A percentile compares a stretch with the other conserved stretches of the same genome.
Conservation (phyloP, 2,888 invertebrate species). For the Drosophila falleni region DNA sequence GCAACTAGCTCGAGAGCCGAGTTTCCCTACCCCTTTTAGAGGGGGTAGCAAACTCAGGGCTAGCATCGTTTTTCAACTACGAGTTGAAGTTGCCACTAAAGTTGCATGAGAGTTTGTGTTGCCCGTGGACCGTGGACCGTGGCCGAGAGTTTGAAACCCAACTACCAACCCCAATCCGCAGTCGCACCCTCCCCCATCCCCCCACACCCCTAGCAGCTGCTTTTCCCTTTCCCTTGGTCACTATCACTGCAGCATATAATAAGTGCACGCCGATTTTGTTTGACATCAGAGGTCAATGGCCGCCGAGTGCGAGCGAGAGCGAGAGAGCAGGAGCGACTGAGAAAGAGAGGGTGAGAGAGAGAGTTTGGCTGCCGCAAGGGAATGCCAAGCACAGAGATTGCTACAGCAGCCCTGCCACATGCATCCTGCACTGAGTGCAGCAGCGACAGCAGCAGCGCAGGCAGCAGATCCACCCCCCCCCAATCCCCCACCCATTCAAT, state of each 20-base stretch:
- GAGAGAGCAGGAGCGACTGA: slow-evolving; percentile 1
- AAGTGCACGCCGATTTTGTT: slow-evolving; percentile 79
- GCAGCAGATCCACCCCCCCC: slow-evolving; percentile 8
- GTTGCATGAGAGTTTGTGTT: slow-evolving; percentile 28
- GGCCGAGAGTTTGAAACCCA: slow-evolving; percentile 58
- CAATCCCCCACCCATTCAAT: slow-evolving; percentile 27
- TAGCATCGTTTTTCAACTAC: slow-evolving; percentile 44
- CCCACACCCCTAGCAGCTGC: neutral
- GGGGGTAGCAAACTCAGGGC: slow-evolving; percentile 8
- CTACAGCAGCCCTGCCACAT: slow-evolving; percentile 54
- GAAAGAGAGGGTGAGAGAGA: slow-evolving; percentile 20
- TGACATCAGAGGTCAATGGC: slow-evolving; percentile 82
- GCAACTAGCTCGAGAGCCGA: slow-evolving; percentile 40
- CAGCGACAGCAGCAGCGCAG: slow-evolving; percentile 19
- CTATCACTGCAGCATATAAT: slow-evolving; percentile 57
- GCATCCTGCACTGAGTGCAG: slow-evolving; percentile 65
- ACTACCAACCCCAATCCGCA: too few species aligned
- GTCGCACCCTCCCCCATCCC: neutral
- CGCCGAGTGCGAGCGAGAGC: slow-evolving; percentile 38
- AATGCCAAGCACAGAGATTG: slow-evolving; percentile 54
- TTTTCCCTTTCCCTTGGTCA: slow-evolving; percentile 15
- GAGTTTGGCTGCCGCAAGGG: slow-evolving; percentile 53
- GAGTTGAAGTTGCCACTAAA: slow-evolving; percentile 52
- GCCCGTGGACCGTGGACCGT: slow-evolving; percentile 45
- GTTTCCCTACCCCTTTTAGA: neutral